Evolutionary conservation across 2,797 vertebrate genomes (phyloP), one percentile per base, ranked within the genome.

Genomic region (Spheniscus humboldti): DNA sequence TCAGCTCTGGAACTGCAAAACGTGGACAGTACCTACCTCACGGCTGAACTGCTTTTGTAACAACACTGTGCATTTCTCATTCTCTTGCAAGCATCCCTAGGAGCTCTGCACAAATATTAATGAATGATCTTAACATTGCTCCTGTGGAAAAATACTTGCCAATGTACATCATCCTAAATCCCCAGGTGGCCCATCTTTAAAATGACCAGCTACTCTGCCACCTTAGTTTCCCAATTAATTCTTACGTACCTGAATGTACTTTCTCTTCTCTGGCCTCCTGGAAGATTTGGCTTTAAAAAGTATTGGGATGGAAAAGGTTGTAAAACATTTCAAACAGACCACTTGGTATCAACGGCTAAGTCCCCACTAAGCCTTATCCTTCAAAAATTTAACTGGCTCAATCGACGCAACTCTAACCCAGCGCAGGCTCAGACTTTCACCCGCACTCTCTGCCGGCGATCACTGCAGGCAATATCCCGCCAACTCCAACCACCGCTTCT

Each of bases 21-120:
- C n/a, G 12, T 0, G 1, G 75, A 8, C 33, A 60, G 50, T 6
- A 55, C 35, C 64, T 1, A 4, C 73, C 57, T 63, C 39, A 0
- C 59, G 30, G 83, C 79, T 27, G 39, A 47, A 18, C 56, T 16
- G 57, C 76, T 57, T 11, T 23, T 13, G 1, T 6, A 37, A 33
- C 25, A 28, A 9, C 28, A 2, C 41, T 14, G 2, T 0, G 15
- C 60, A 5, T 2, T 33, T 23, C 73, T 52, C 39, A 5, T 18
- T 6, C 56, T 23, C 41, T 18, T 16, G 53, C 11, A 5, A 53
- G 45, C 63, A 33, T 13, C 55, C 83, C 63, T 4, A 52, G 63
- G 45, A 82, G 59, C 68, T 74, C 2, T 31, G 18, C 57, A 57
- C 35, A 37, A 43, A 2, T 6, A 25, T 10, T 16, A 60, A 7